phyloP scores from a whole-genome alignment of 2,888 invertebrate genomes.

The Pogonocherus hispidulus region DNA sequence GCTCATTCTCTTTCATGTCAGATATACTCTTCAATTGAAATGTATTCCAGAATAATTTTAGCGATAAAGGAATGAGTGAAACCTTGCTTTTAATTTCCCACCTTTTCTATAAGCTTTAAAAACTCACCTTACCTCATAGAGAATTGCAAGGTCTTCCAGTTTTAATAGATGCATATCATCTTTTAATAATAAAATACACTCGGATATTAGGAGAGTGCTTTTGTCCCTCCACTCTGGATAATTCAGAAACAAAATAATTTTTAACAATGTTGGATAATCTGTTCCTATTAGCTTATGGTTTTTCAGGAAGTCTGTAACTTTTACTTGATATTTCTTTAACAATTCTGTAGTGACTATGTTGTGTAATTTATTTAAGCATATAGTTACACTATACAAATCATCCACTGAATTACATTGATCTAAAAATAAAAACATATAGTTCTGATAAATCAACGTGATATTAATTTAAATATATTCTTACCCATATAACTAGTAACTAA shows the following conservation, averaged over 20 bases:
- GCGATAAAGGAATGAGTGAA: too few relatives aligned
- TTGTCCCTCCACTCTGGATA: slow-evolving; percentile 68
- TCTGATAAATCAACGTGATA: slow-evolving; percentile 19
- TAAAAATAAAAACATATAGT: slow-evolving; percentile 51
- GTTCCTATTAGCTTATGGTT: slow-evolving; percentile 56
- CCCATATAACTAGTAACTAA: slow-evolving; percentile 64
- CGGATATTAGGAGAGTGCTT: slow-evolving; percentile 63
- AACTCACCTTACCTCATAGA: slow-evolving; percentile 63
- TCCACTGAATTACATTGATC: slow-evolving; percentile 62
- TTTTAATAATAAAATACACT: slow-evolving; percentile 65
- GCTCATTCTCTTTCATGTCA: too few relatives aligned
- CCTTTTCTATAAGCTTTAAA: too few relatives aligned
- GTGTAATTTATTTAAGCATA: slow-evolving; percentile 68
- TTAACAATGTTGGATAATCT: slow-evolving; percentile 58
- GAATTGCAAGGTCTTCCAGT: slow-evolving; percentile 63
- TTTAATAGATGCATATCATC: slow-evolving; percentile 64
- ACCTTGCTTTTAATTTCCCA: too few relatives aligned
- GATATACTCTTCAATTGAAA: too few relatives aligned
- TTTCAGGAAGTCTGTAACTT: slow-evolving; percentile 63
- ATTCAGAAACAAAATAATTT: slow-evolving; percentile 67
- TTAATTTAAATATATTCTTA: slow-evolving; percentile 46
- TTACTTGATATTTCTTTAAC: slow-evolving; percentile 64
- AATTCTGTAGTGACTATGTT: slow-evolving; percentile 64
- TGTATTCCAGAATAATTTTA: too few relatives aligned
- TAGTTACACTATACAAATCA: slow-evolving; percentile 68